These are phyloP conservation scores for Scarus forsteni DNA, from an alignment of 2,797 vertebrate species.

Conservation along the genomic window DNA sequence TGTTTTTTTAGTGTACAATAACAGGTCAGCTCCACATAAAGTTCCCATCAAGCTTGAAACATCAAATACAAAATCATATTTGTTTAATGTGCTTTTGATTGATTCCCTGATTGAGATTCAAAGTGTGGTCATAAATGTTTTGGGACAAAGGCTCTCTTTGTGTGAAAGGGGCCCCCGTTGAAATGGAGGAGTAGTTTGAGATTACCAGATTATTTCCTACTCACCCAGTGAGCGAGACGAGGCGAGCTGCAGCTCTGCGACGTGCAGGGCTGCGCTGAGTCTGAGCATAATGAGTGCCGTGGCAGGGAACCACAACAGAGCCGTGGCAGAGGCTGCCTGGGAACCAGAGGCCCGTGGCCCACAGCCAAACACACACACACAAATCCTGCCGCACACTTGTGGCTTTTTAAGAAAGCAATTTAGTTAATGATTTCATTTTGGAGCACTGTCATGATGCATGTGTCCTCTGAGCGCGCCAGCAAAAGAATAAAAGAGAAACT, in stretches of 20 bases:
- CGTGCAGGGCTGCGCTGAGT: constrained; percentile 74
- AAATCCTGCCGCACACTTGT: constrained; percentile 80
- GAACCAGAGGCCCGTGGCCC: constrained; percentile 80
- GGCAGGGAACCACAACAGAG: constrained; percentile 87
- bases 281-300: constrained; percentile 84
- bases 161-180: constrained; percentile 64
- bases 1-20: constrained; percentile 31
- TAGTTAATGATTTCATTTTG: constrained; percentile 86
- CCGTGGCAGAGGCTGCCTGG: constrained; percentile 77
- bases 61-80: constrained; percentile 65
- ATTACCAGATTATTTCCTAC: constrained; percentile 86
- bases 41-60: constrained; percentile 34
- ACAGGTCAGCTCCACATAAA: constrained; percentile 12
- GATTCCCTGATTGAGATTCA: constrained; percentile 74
- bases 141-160: constrained; percentile 80
- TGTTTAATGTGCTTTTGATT: constrained; percentile 79
- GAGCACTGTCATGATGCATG: constrained; percentile 79
- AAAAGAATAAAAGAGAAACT: constrained; percentile 51
- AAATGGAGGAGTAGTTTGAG: constrained; percentile 81
- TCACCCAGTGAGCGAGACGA: constrained; percentile 69
- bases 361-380: constrained; percentile 82
- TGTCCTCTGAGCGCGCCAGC: constrained; percentile 61
- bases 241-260: constrained; percentile 63
- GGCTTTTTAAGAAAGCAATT: constrained; percentile 86
- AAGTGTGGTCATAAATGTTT: constrained; percentile 61